phyloP scores from a whole-genome alignment of 2,797 vertebrate species.

The Helarctos malayanus region DNA sequence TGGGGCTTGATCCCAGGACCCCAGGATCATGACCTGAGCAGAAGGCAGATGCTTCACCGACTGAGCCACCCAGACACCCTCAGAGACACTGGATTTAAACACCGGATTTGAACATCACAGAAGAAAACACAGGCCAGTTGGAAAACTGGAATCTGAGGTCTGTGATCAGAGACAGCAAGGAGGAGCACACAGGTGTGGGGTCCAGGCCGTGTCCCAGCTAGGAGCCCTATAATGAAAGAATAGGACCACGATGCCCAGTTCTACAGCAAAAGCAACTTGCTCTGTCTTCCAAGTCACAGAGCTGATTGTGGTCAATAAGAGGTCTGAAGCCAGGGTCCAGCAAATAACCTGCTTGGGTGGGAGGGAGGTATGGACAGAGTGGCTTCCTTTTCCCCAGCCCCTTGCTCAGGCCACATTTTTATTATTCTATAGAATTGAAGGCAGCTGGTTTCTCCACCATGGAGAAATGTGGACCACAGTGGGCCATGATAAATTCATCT shows the following conservation, averaged over 20 bases:
- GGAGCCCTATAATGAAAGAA: not conserved
- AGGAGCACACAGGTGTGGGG: rapidly evolving
- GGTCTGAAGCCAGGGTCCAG: not conserved
- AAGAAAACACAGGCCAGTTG: not conserved
- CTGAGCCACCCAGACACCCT: not conserved
- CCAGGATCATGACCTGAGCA: not conserved
- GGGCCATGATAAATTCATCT: not conserved
- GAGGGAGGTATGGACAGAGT: rapidly evolving
- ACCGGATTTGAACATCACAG: not conserved
- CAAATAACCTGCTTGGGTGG: not conserved
- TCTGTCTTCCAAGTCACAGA: not conserved
- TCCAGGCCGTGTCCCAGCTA: not conserved
- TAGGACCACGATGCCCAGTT: rapidly evolving
- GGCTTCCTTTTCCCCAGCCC: not conserved
- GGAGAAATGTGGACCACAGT: not conserved
- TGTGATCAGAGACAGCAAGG: not conserved
- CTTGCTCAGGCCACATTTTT: not conserved
- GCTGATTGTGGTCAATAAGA: not conserved
- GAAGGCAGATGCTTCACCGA: not conserved
- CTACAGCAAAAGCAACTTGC: not conserved
- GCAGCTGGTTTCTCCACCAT: not conserved
- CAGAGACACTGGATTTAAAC: not conserved
- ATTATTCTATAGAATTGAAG: not conserved
- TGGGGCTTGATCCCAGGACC: not conserved
- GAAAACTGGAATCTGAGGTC: not conserved